These are phyloP conservation scores for Rostratula benghalensis DNA, from an alignment of 2,113 vertebrate genomes.

Conservation along the genomic window DNA sequence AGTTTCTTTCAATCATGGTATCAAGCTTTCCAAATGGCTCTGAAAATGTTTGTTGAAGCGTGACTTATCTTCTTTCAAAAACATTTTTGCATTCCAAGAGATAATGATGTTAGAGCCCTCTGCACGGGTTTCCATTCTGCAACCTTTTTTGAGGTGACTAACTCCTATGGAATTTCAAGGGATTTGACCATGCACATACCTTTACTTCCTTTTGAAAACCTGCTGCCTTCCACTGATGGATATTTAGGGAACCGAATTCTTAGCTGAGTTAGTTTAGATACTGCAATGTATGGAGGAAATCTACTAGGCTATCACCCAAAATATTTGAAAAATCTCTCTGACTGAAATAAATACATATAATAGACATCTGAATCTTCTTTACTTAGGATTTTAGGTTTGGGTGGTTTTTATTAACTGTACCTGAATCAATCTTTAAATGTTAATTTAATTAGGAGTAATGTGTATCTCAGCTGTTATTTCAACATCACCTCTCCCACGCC, in stretches of 20 bases:
- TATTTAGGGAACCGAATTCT: background rate
- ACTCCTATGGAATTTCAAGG: background rate
- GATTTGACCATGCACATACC: background rate
- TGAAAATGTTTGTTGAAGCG: slow-evolving; percentile 43
- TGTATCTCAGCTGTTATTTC: slow-evolving; percentile 57
- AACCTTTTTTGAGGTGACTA: background rate
- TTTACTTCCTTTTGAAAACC: background rate
- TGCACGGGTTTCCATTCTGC: background rate
- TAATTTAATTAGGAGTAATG: slow-evolving; percentile 29
- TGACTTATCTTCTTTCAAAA: slow-evolving; percentile 33
- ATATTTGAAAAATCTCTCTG: background rate
- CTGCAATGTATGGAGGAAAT: background rate
- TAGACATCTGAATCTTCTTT: background rate
- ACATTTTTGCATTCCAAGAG: slow-evolving; percentile 29
- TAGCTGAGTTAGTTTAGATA: background rate
- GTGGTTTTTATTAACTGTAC: background rate
- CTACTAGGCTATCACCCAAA: background rate
- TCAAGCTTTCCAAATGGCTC: background rate
- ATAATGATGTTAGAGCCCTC: background rate
- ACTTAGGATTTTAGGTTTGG: background rate
- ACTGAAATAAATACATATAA: slow-evolving; percentile 10
- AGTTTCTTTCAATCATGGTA: slow-evolving; percentile 17
- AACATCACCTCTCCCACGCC: slow-evolving; percentile 37
- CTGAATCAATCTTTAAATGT: slow-evolving; percentile 41
- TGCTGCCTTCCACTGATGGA: background rate